A percentile compares a stretch with the other conserved stretches of the same genome.
phyloP scores from a whole-genome alignment of 2,797 vertebrate genomes.

The Furcifer pardalis region DNA sequence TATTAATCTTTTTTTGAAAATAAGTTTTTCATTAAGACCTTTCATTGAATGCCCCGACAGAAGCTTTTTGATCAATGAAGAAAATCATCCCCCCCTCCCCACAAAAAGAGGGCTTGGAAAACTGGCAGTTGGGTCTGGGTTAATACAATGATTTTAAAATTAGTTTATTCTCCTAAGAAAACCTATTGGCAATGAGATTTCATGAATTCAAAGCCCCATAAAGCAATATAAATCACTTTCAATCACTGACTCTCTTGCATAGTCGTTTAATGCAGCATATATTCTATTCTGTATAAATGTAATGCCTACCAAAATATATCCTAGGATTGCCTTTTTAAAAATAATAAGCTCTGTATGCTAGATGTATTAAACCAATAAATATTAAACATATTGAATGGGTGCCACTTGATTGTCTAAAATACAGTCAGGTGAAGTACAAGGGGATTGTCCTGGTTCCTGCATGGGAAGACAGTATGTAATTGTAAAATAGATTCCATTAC shows the following conservation, averaged over 20 bases:
- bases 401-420: neutral
- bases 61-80: slow-evolving; percentile 76
- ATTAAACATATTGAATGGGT: slow-evolving; percentile 19
- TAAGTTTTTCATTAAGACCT: slow-evolving; percentile 79
- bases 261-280: neutral
- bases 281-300: neutral
- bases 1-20: slow-evolving; percentile 85
- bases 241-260: slow-evolving; percentile 11
- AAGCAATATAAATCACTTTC: slow-evolving; percentile 11
- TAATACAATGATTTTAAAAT: slow-evolving; percentile 49
- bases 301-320: neutral
- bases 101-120: slow-evolving; percentile 58
- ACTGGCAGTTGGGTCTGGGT: slow-evolving; percentile 43
- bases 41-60: slow-evolving; percentile 69
- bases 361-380: slow-evolving; percentile 20
- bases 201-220: slow-evolving; percentile 14
- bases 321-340: slow-evolving; percentile 21
- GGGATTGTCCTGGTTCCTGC: neutral
- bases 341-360: neutral
- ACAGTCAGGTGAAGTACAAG: neutral
- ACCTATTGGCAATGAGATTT: slow-evolving; percentile 19
- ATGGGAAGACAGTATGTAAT: neutral
- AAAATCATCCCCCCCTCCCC: slow-evolving; percentile 47
- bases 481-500: slow-evolving; percentile 18
- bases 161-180: slow-evolving; percentile 45